Evolutionary conservation across 2,113 vertebrate species (phyloP), one percentile per base, ranked within the genome.

Genomic region (Channa maculata): DNA sequence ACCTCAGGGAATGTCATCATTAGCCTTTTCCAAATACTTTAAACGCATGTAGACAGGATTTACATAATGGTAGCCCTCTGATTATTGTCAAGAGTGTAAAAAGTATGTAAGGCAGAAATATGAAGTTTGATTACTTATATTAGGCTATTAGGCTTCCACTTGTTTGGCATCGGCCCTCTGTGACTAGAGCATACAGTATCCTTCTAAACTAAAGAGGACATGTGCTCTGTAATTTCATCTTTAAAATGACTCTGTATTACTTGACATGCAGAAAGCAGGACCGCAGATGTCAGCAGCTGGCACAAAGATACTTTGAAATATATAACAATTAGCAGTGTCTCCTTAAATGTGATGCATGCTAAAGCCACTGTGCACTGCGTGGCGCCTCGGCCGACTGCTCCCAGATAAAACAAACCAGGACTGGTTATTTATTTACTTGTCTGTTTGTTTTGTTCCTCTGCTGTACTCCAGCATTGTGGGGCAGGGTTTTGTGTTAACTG

Each of bases 381-480:
- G 74, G 65, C 10, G 59, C 53, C 60, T 63, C 36, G n/a, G 59
- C 55, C n/a, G 10, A 44, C 55, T 65, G 74, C 58, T 69, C 60
- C 59, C 61, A 57, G 58, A 84, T 75, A 64, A 80, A 79, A 82
- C 71, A 74, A 82, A 72, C 68, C 36, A 55, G 41, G 54, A 69
- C 59, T 10, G 65, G 1, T 75, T 79, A 72, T 86, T 85, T 83
- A 85, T 80, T 85, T 54, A 74, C 44, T 49, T 68, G 57, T 72
- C 48, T 79, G 68, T 72, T 67, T 76, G 63, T 72, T 87, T 68
- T 36, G 46, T 74, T 69, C 55, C 38, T 67, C 68, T 74, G 80
- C 52, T 76, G 41, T 45, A 15, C 60, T 65, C 45, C 60, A 58
- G 80, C 54, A 24, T 36, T 33, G 41, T 68, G 54, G 3, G 2